phyloP scores from a whole-genome alignment of 2,888 invertebrate genomes.

The Morinoia aosen region DNA sequence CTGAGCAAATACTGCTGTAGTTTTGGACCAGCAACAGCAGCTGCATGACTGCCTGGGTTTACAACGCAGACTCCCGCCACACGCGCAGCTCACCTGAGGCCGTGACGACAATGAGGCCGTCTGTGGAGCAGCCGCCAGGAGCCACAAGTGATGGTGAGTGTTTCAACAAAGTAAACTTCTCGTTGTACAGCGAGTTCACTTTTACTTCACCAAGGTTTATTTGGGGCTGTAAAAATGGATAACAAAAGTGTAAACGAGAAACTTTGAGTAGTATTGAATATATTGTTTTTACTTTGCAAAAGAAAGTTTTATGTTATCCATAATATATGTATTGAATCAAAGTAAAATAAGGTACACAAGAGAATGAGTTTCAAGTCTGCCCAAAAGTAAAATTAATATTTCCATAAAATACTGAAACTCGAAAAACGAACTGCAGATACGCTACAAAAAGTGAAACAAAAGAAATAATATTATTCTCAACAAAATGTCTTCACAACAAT shows the following conservation, averaged over 20 bases:
- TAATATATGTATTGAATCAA: not conserved
- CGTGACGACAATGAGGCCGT: slow-evolving; percentile 37
- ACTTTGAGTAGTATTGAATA: not conserved
- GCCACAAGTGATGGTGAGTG: slow-evolving; percentile 26
- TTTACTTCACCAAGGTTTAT: slow-evolving; percentile 52
- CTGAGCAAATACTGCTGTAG: too few relatives aligned
- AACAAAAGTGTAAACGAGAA: not conserved
- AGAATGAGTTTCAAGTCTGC: not conserved
- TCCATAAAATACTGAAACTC: too few relatives aligned
- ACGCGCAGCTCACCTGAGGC: slow-evolving; percentile 31
- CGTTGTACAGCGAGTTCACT: slow-evolving; percentile 25
- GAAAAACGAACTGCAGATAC: too few relatives aligned
- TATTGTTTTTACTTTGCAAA: not conserved
- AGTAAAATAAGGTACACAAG: not conserved
- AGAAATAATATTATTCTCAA: too few relatives aligned
- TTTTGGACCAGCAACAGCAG: too few relatives aligned
- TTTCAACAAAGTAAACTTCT: slow-evolving; percentile 44
- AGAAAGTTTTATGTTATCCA: not conserved
- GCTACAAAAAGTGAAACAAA: too few relatives aligned
- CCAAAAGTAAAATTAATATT: not conserved
- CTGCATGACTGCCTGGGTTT: too few relatives aligned
- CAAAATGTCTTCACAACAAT: too few relatives aligned
- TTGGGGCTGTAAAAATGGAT: slow-evolving; percentile 17
- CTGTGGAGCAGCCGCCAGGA: slow-evolving; percentile 39
- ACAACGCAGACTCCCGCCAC: too few relatives aligned